Evolutionary conservation across 92 coral and sea anemone species (phyloP).

Genomic region (Porites divaricata): DNA sequence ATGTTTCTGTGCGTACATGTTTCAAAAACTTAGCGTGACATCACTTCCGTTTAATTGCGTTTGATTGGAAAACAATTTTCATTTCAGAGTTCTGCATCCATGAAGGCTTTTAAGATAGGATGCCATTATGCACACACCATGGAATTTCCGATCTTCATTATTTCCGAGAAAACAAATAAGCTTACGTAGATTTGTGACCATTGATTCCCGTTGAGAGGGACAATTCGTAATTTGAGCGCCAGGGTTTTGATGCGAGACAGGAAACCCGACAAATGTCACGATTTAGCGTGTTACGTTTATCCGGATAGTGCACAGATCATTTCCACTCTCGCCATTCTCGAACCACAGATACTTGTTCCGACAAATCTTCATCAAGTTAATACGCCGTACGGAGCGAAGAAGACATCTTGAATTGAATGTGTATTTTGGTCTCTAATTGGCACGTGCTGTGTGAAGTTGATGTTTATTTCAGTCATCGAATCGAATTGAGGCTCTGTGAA

Average conservation of each 20-base stretch:
- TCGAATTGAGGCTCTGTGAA: conserved; percentile 29
- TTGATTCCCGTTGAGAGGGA: neutral
- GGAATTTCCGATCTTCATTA: neutral
- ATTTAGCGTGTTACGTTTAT: neutral
- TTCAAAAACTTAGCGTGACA: conserved; percentile 29
- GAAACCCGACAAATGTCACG: conserved; percentile 7
- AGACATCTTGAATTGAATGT: conserved; percentile 5
- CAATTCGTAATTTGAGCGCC: neutral
- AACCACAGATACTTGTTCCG: neutral
- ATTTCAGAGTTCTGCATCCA: neutral
- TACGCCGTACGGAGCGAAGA: neutral
- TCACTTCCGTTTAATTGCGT: conserved; percentile 35
- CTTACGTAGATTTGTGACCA: conserved; percentile 1
- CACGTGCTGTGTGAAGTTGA: conserved; percentile 31
- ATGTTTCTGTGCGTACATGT: neutral
- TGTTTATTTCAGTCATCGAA: conserved; percentile 34
- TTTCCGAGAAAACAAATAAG: conserved; percentile 7
- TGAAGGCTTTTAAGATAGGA: conserved; percentile 2
- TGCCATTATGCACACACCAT: conserved; percentile 5
- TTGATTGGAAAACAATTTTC: conserved; percentile 3
- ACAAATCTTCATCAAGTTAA: neutral
- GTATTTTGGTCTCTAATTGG: conserved; percentile 14
- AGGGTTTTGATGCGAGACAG: conserved; percentile 10
- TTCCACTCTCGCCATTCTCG: neutral
- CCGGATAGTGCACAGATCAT: conserved; percentile 10